These are phyloP conservation scores for Hirtodrosophila confusa DNA, from an alignment of 2,888 invertebrate genomes.

Conservation along the genomic window DNA sequence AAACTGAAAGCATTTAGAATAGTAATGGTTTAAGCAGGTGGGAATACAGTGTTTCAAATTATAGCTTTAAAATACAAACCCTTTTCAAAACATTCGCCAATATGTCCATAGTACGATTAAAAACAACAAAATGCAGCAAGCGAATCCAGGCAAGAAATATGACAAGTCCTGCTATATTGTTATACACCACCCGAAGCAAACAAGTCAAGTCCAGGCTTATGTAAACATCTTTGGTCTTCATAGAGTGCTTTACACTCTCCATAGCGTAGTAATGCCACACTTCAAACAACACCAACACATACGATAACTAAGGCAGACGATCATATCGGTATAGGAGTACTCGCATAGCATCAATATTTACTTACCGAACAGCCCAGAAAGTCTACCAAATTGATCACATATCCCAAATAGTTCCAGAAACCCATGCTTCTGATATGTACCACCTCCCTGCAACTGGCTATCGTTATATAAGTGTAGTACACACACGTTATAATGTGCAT, in stretches of 20 bases:
- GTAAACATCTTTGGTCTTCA: constrained; percentile 3
- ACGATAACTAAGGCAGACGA: constrained; percentile 12
- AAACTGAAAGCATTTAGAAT: no score
- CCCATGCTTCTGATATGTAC: not conserved
- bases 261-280: constrained; percentile 12
- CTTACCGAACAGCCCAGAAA: constrained; percentile 19
- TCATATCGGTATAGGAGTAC: no score
- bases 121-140: constrained; percentile 36
- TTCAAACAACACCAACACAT: constrained; percentile 15
- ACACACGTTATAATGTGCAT: no score
- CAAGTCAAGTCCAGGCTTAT: constrained; percentile 39
- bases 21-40: no score
- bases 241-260: not conserved
- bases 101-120: constrained; percentile 58
- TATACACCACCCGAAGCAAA: constrained; percentile 14
- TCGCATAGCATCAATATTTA: not conserved
- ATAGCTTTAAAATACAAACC: constrained; percentile 19
- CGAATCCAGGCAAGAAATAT: constrained; percentile 56
- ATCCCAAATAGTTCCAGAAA: constrained; percentile 7
- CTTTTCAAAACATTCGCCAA: constrained; percentile 29
- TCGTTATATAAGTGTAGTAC: no score
- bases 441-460: constrained; percentile 3
- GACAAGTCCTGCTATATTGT: constrained; percentile 33
- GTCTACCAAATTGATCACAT: constrained; percentile 14
- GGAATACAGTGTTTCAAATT: not conserved